Base-by-base conservation (phyloP, 2,888 invertebrate genomes). In the Drosophila incognita region DNA sequence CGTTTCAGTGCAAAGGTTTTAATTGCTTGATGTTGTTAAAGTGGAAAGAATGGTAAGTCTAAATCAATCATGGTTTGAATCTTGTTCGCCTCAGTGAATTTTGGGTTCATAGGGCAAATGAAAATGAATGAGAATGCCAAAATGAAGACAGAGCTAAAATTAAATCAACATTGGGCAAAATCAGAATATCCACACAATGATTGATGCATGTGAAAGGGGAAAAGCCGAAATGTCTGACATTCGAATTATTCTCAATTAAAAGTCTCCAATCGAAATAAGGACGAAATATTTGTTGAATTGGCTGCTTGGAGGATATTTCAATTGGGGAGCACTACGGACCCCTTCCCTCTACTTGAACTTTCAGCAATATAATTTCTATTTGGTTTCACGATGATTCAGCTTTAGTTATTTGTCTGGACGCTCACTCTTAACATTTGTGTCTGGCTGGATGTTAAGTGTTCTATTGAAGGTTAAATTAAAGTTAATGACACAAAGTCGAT, bases 391-490 rank as follows among this genome's bases (percentile, higher is more conserved):
- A 79, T 79, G 68, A 69, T 70, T 85, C 69, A 77, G 73, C 86
- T 87, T 82, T 87, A 87, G 85, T 85, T 87, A 64, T 82, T 65
- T 74, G 64, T 65, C 64, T 64, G 33, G 38, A 49, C 38, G 60
- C 65, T 54, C 62, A 58, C 49, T 53, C 36, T 56, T 67, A 59
- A 29, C 46, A 57, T 52, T 68, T 53, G 42, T 42, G 6, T 53
- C 46, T n/a, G 59, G 64, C 54, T 40, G 56, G 54, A 48, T 82
- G 53, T 73, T 57, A 66, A 71, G 56, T 74, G 63, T 60, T 84
- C 61, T 27, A 67, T 70, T 76, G 70, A 82, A 89, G 80, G 85
- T 82, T 84, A 76, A 87, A 72, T 79, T 78, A 87, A 83, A 87
- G 84, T 76, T 87, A 83, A 84, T 73, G 71, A 69, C 38, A 48